Conservation (phyloP, 2,888 invertebrate species). For the Sesamia inferens region DNA sequence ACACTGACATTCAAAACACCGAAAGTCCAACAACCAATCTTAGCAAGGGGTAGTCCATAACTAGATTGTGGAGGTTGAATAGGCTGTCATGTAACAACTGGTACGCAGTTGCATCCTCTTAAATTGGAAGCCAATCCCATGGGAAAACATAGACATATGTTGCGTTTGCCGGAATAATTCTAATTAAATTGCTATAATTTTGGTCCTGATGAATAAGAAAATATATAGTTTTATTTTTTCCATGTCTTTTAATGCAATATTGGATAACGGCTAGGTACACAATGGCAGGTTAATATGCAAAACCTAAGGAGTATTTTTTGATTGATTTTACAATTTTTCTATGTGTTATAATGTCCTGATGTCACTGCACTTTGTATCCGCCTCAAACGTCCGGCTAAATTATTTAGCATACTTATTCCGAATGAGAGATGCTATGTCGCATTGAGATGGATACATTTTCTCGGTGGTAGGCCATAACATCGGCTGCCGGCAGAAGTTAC, state of each 20-base stretch:
- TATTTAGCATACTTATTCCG: slow-evolving; percentile 41
- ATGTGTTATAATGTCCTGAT: slow-evolving; percentile 59
- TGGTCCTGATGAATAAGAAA: not conserved
- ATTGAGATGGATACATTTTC: slow-evolving; percentile 18
- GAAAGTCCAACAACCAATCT: not conserved
- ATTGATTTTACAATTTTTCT: slow-evolving; percentile 59
- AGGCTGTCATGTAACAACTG: not conserved
- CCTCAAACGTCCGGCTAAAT: slow-evolving; percentile 49
- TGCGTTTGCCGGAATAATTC: not conserved
- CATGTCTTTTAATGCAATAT: not conserved
- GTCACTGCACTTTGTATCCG: slow-evolving; percentile 63
- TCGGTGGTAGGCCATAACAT: too few relatives aligned
- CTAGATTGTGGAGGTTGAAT: not conserved
- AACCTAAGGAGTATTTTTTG: slow-evolving; percentile 41
- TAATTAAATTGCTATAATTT: not conserved
- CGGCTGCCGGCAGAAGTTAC: too few relatives aligned
- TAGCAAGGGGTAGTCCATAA: not conserved
- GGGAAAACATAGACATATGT: not conserved
- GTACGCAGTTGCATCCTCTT: not conserved
- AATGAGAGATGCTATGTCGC: not conserved
- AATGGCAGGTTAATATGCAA: slow-evolving; percentile 24
- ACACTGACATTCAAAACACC: not conserved
- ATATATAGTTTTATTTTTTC: not conserved
- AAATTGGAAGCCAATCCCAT: not conserved
- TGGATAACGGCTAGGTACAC: not conserved